These are phyloP conservation scores for Dendrocincla tyrannina DNA, from an alignment of 2,797 vertebrate species.

Conservation along the genomic window DNA sequence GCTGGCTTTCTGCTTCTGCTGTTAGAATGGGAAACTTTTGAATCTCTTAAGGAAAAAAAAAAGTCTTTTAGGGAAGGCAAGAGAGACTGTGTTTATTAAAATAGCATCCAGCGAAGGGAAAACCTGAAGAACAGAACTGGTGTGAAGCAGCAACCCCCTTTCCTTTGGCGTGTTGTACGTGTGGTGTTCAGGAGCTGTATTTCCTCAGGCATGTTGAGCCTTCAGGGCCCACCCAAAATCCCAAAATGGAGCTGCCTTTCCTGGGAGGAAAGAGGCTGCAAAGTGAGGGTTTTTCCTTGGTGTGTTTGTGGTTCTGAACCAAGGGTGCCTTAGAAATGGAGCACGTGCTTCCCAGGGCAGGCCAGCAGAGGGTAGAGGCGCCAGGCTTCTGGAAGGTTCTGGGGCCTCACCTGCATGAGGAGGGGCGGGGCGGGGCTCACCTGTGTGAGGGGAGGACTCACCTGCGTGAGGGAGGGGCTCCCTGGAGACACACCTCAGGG, in stretches of 20 bases:
- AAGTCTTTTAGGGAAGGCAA: background rate
- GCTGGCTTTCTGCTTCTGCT: background rate
- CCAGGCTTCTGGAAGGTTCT: background rate
- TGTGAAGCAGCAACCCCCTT: background rate
- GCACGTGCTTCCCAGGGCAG: background rate
- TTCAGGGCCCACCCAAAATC: background rate
- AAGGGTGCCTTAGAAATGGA: background rate
- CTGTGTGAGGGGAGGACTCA: too few species aligned
- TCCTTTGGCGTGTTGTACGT: background rate
- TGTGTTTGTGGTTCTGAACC: background rate
- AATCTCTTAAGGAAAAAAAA: background rate
- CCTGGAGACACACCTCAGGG: accelerated
- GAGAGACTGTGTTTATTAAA: background rate
- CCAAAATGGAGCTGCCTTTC: background rate
- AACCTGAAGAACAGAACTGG: background rate
- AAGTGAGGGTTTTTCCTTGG: background rate
- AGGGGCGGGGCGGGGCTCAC: background rate
- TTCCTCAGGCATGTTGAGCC: background rate
- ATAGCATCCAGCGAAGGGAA: background rate
- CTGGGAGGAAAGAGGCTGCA: too few species aligned
- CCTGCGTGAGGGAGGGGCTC: too few species aligned
- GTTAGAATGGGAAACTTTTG: background rate
- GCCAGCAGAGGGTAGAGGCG: too few species aligned
- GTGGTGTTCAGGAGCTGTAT: background rate
- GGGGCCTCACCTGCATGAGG: background rate